Conservation (phyloP, 2,113 vertebrate species). For the Apeltes quadracus region DNA sequence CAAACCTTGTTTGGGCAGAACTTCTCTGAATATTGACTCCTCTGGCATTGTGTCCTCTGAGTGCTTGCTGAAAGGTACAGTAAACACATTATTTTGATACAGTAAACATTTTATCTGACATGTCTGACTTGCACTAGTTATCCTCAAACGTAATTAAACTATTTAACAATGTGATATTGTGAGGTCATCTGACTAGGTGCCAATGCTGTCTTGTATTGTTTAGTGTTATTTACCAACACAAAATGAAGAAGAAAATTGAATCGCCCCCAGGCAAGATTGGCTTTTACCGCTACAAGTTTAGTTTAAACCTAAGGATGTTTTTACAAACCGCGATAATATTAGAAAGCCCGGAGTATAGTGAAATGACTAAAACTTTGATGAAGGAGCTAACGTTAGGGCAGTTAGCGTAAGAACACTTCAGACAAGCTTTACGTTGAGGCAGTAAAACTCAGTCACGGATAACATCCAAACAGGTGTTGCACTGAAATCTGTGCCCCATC, state of each 20-base stretch:
- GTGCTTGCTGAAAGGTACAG: constrained; percentile 39
- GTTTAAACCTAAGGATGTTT: background rate
- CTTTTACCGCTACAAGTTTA: background rate
- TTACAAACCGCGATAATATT: background rate
- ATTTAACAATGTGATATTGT: background rate
- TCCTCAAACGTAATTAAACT: background rate
- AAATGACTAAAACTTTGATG: background rate
- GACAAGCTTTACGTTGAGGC: too few relatives aligned
- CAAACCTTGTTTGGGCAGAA: constrained; percentile 95
- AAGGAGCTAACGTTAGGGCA: background rate
- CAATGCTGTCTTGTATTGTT: background rate
- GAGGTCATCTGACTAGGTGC: background rate
- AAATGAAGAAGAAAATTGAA: background rate
- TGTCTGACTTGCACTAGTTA: background rate
- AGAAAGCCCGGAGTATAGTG: too few relatives aligned
- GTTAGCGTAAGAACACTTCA: too few relatives aligned
- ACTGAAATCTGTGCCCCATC: too few relatives aligned
- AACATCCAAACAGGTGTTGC: background rate
- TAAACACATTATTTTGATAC: constrained; percentile 21
- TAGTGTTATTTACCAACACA: background rate
- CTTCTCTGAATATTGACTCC: constrained; percentile 88
- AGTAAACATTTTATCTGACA: background rate
- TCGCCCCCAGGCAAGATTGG: background rate
- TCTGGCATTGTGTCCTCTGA: constrained; percentile 84
- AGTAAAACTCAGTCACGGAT: background rate